Conservation (phyloP, 2,888 invertebrate species). For the Hyppa rectilinea region DNA sequence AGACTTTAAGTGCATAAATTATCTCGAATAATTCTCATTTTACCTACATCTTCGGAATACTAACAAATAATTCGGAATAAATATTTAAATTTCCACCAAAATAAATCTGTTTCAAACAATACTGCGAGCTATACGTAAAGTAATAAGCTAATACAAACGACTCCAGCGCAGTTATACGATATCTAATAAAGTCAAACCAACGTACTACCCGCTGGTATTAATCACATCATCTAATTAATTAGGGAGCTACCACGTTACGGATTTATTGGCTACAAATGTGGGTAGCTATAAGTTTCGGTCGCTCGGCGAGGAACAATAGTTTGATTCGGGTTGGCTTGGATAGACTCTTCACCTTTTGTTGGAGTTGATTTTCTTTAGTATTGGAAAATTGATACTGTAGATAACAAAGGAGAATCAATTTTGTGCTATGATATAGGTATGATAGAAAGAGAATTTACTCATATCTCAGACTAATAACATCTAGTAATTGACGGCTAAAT, state of each 20-base stretch:
- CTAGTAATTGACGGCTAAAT: not conserved
- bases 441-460: not conserved
- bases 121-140: constrained; percentile 11
- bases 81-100: not conserved
- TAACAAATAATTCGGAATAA: not conserved
- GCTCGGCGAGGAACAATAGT: not conserved
- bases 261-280: constrained; percentile 44
- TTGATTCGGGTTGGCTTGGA: not conserved
- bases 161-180: not conserved
- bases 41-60: not conserved
- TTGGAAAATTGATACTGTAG: not conserved
- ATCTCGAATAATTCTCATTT: not conserved
- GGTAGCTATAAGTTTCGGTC: constrained; percentile 20
- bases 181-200: constrained; percentile 43
- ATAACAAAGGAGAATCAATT: not conserved
- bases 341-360: constrained; percentile 7
- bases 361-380: not conserved
- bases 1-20: too few species aligned
- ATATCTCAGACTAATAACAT: not conserved
- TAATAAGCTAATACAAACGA: constrained; percentile 1
- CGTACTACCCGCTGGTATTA: constrained; percentile 27
- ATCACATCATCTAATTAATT: constrained; percentile 47
- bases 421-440: not conserved
- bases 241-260: constrained; percentile 6
- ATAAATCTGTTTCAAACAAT: constrained; percentile 4